Base-by-base conservation (phyloP, 2,797 vertebrate species). In the Thaleichthys pacificus region DNA sequence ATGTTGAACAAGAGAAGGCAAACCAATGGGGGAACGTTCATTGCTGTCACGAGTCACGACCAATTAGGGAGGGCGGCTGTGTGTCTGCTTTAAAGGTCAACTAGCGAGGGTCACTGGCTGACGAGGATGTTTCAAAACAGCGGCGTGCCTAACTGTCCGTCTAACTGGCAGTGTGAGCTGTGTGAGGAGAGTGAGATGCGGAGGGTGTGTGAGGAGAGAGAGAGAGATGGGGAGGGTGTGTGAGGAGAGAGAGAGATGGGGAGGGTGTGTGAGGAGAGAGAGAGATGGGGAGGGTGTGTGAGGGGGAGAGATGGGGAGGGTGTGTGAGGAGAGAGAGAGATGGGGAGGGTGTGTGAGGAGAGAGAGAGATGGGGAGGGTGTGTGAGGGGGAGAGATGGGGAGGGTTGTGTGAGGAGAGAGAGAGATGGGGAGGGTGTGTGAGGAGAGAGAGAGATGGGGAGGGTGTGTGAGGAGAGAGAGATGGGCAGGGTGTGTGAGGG, bases 181-280 rank as follows among this genome's bases (percentile, higher is more conserved):
- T 6, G 22, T 30, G 32, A 32, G 15, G 42, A 71, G 24, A 64
- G 61, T 35, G 70, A 61, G 58, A 70, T 57, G 19, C 9, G 32
- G 32, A 32, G 32, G 32, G 32, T 32, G 28, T 28, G 68, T 58
- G n/a, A 15, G 15, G 38, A 42, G 38, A 42, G 38, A 42, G 38
- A 9, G 9, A 11, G 1, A 9, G 12, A 9, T 7, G 3, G 28
- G 35, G 5, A 11, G 70, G n/a, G n/a, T 26, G 30, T n/a, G 38
- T 17, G 54, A 17, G 32, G 30, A 11, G 22, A 21, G 47, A 26
- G 54, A 54, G 51, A 54, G 17, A 54, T 15, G 19, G 14, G 3
- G 51, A 19, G 51, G 51, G 51, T 54, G 51, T 15, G 3, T 4
- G 15, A 12, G 17, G 7, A 54, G 51, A 15, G 51, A 15, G 51